Conservation (phyloP, 2,113 vertebrate species). For the Machaerirhynchus nigripectus region DNA sequence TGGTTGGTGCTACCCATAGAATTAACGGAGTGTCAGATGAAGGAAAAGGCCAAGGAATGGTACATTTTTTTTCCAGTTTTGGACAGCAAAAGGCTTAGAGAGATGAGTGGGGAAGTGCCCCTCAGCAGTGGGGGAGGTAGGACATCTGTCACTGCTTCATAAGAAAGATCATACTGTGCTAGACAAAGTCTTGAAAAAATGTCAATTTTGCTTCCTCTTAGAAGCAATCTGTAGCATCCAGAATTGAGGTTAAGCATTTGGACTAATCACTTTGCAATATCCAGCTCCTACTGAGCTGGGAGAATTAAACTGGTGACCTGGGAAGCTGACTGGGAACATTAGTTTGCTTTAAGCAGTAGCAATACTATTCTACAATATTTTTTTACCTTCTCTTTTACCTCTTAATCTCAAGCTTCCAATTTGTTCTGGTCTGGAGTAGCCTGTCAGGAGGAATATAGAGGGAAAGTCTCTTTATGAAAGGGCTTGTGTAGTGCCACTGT, state of each 20-base stretch:
- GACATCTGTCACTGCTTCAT: neutral
- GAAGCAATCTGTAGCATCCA: neutral
- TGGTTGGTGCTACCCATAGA: neutral
- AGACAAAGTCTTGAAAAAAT: neutral
- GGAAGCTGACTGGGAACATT: neutral
- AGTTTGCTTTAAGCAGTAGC: neutral
- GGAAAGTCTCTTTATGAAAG: neutral
- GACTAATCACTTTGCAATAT: neutral
- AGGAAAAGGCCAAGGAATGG: neutral
- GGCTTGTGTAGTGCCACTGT: neutral
- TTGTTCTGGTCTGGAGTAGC: neutral
- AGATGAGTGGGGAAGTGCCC: neutral
- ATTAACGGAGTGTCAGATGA: neutral
- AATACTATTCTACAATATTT: neutral
- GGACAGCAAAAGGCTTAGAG: neutral
- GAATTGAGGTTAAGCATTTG: conserved; percentile 29
- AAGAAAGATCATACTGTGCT: neutral
- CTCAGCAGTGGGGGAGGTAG: neutral
- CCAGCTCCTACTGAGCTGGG: neutral
- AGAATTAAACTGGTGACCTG: neutral
- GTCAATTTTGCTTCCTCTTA: neutral
- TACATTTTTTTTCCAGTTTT: neutral
- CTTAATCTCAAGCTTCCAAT: neutral
- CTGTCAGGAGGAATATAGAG: neutral
- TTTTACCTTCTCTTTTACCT: neutral